Percentiles rank a stretch among this genome's conserved stretches.
These are phyloP conservation scores for Pollachius pollachius DNA, from an alignment of 2,113 vertebrate species.

Conservation along the genomic window DNA sequence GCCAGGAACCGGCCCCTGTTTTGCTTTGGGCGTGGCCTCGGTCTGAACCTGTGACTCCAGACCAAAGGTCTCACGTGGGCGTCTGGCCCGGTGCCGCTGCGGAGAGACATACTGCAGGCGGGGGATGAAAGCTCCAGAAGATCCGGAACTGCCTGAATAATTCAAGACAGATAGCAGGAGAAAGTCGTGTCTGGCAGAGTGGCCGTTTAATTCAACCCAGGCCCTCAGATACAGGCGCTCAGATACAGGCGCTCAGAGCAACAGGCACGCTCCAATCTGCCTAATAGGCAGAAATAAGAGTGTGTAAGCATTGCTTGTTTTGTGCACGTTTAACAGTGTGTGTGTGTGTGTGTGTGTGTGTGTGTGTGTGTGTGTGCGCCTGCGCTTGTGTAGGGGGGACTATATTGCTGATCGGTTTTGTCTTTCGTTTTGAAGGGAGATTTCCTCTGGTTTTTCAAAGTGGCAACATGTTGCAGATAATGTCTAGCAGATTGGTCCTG, in stretches of 20 bases:
- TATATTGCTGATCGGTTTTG: too few relatives aligned
- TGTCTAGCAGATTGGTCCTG: too few relatives aligned
- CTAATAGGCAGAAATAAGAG: slow-evolving; percentile 34
- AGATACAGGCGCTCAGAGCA: slow-evolving; percentile 36
- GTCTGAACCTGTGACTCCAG: slow-evolving; percentile 58
- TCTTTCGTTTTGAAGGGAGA: too few relatives aligned
- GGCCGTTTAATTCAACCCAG: slow-evolving; percentile 67
- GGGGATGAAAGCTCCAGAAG: slow-evolving; percentile 67
- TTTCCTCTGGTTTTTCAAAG: too few relatives aligned
- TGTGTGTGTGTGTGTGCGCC: slow-evolving; percentile 6
- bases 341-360: slow-evolving; percentile 6
- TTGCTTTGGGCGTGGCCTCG: slow-evolving; percentile 32
- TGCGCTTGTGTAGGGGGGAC: background rate
- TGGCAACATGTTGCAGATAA: too few relatives aligned
- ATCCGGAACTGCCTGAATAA: slow-evolving; percentile 72
- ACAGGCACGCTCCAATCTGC: slow-evolving; percentile 36
- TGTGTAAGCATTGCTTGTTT: slow-evolving; percentile 21
- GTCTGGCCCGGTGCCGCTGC: slow-evolving; percentile 49
- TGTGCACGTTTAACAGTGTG: slow-evolving; percentile 3
- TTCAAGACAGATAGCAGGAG: slow-evolving; percentile 67
- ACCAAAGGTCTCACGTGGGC: slow-evolving; percentile 52
- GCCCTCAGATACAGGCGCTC: slow-evolving; percentile 34
- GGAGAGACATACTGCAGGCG: slow-evolving; percentile 61
- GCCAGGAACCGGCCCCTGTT: slow-evolving; percentile 6
- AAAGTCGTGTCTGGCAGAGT: slow-evolving; percentile 71